Evolutionary conservation across 2,888 invertebrate genomes (phyloP).

Genomic region (Caenorhabditis sp.): DNA sequence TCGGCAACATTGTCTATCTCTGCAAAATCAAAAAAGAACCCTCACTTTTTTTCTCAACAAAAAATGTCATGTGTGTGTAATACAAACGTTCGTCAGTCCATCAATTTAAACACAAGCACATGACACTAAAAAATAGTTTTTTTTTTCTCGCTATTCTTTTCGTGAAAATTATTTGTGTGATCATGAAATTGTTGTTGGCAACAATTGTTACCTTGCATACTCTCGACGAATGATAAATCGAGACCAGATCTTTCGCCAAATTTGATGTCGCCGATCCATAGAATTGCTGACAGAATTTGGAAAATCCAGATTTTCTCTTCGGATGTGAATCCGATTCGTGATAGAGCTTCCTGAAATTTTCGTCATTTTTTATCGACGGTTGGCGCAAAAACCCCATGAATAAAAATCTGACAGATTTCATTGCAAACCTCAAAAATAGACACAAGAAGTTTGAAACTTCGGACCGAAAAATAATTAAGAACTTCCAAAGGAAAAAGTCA

Average conservation of each 20-base stretch:
- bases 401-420: too few species aligned
- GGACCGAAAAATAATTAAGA: too few species aligned
- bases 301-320: conserved; percentile 54
- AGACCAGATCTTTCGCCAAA: conserved; percentile 65
- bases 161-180: neutral
- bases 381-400: too few species aligned
- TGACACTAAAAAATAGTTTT: neutral
- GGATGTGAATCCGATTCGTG: conserved; percentile 51
- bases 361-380: too few species aligned
- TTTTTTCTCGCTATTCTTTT: too few species aligned
- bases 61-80: neutral
- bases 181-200: neutral
- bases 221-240: conserved; percentile 64
- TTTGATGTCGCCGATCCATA: conserved; percentile 65
- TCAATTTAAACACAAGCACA: conserved; percentile 21
- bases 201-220: conserved; percentile 42
- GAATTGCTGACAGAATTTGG: conserved; percentile 59
- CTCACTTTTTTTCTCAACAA: neutral
- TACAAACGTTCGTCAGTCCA: conserved; percentile 17
- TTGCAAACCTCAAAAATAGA: too few species aligned
- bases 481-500: too few species aligned
- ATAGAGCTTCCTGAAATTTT: conserved; percentile 55
- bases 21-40: too few species aligned
- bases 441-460: too few species aligned
- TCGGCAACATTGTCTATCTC: conserved; percentile 62